Evolutionary conservation across 2,888 invertebrate genomes (phyloP).

Genomic region (Zeuzera pyrina): DNA sequence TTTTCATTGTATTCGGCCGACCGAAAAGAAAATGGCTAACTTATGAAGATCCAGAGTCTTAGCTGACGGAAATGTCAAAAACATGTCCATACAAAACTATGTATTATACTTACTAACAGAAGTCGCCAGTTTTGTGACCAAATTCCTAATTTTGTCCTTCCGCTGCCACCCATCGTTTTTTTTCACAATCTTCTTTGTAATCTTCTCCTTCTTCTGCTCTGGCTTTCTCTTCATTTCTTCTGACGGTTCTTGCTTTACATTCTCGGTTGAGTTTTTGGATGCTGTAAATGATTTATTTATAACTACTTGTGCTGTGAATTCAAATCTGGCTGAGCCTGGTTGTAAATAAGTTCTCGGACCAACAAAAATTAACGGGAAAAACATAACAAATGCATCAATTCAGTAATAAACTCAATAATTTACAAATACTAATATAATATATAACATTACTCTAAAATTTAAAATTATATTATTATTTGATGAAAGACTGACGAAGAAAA

Average conservation of each 20-base stretch:
- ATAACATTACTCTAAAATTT: too few species aligned
- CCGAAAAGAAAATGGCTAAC: too few species aligned
- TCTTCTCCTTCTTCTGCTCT: constrained; percentile 9
- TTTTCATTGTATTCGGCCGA: not conserved
- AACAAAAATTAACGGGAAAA: too few species aligned
- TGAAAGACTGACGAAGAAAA: too few species aligned
- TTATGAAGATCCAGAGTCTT: not conserved
- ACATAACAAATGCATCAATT: too few species aligned
- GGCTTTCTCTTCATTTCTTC: constrained; percentile 14
- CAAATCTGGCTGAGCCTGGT: not conserved
- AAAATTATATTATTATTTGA: too few species aligned
- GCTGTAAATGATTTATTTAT: constrained; percentile 4
- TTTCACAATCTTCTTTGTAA: constrained; percentile 8
- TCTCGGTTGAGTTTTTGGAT: constrained; percentile 16
- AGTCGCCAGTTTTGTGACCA: constrained; percentile 29
- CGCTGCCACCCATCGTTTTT: constrained; percentile 7
- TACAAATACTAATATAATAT: too few species aligned
- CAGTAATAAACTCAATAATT: too few species aligned
- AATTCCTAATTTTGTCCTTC: constrained; percentile 27
- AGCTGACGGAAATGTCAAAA: too few species aligned
- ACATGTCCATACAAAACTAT: constrained; percentile 2
- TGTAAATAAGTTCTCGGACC: too few species aligned
- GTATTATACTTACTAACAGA: constrained; percentile 37
- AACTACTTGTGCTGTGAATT: not conserved
- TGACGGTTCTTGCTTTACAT: constrained; percentile 10